Evolutionary conservation across 2,888 invertebrate genomes (phyloP), one percentile per base, ranked within the genome.

Genomic region (Ellobium chinense): DNA sequence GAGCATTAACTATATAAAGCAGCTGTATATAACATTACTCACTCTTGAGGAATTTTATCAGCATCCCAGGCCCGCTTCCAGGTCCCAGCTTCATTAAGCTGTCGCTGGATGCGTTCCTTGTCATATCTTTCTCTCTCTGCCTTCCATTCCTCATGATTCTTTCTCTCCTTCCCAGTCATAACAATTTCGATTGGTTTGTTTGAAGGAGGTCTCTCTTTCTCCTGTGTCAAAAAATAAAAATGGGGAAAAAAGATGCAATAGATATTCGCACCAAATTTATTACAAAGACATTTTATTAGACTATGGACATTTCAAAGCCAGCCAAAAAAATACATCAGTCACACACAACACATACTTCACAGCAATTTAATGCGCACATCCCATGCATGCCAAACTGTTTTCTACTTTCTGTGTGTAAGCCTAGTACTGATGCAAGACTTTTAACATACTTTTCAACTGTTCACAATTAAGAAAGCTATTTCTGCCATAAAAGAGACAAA

Each of bases 61-160:
- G 82, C 84, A 83, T 92, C 92, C 92, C 92, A 92, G n/a, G 89
- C 91, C 54, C 92, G 81, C 68, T 85, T 88, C 92, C 92, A 92
- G 29, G 89, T 90, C 27, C 92, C 92, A 21, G 86, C 85, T 27
- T 87, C 83, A 60, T 88, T 89, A 82, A 89, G 88, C 75, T 92
- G 90, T 73, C 92, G 79, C 36, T 89, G 87, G n/a, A 92, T 82
- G 29, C 92, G 83, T 14, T 87, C 89, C 80, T 88, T 85, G 83
- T 92, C 92, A 63, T 91, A 89, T 56, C 85, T 83, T 36, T 92
- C 90, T 31, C 92, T 79, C 83, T 92, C 92, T 60, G 84, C 86
- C 82, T 89, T 91, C 92, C 92, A 92, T 46, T 92, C 89, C 27
- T 85, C 83, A 74, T 92, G 91, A 85, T 92, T 87, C 29, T 87